Evolutionary conservation across 2,797 vertebrate species (phyloP).

Genomic region (Sphenodon punctatus): DNA sequence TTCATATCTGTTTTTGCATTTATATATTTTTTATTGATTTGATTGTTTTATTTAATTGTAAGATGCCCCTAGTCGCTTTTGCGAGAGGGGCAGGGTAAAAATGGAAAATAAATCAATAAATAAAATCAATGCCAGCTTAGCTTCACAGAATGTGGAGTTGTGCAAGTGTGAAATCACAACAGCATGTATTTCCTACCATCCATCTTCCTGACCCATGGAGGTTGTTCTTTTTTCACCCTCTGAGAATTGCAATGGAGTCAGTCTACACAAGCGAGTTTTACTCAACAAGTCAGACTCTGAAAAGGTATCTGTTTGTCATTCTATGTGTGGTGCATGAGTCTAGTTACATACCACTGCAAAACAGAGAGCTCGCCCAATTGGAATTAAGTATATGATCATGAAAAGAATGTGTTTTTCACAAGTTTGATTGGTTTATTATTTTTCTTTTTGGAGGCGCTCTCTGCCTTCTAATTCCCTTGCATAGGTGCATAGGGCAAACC

Average conservation of each 20-base stretch:
- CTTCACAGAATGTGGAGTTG: neutral
- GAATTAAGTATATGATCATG: neutral
- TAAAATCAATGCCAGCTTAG: conserved; percentile 18
- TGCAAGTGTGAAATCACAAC: neutral
- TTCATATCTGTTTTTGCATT: no score
- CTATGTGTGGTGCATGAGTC: neutral
- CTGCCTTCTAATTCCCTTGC: conserved; percentile 27
- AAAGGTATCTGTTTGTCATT: neutral
- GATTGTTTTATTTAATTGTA: no score
- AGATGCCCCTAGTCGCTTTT: no score
- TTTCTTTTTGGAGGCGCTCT: conserved; percentile 45
- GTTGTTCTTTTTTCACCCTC: neutral
- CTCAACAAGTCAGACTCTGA: neutral
- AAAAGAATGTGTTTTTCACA: conserved; percentile 41
- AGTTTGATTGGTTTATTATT: conserved; percentile 61
- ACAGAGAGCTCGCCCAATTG: neutral
- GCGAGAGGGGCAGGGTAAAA: no score
- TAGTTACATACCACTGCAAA: neutral
- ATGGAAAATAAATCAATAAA: no score
- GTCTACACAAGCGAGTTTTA: neutral
- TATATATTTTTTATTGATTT: no score
- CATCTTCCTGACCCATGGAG: neutral
- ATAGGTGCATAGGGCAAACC: conserved; percentile 53
- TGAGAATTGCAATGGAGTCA: neutral
- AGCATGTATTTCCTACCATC: conserved; percentile 4